Evolutionary conservation across 2,888 invertebrate species (phyloP).

Genomic region (Drosophila hawaiiensis): DNA sequence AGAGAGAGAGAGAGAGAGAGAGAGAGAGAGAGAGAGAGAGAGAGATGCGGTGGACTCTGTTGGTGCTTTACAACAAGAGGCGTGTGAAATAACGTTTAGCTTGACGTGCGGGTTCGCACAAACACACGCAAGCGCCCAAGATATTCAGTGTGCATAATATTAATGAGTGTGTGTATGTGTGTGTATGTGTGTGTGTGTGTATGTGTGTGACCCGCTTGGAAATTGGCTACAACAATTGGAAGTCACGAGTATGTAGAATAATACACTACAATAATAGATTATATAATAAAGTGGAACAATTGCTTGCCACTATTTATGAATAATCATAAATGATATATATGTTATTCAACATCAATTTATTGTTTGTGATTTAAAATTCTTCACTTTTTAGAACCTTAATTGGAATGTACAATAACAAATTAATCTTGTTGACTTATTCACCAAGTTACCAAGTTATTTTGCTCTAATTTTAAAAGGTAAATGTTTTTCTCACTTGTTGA

Average conservation of each 20-base stretch:
- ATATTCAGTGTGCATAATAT: conserved; percentile 2
- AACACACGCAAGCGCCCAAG: conserved; percentile 25
- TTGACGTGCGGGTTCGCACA: conserved; percentile 48
- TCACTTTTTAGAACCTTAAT: neutral
- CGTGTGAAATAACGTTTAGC: conserved; percentile 78
- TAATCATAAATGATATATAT: neutral
- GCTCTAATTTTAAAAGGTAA: neutral
- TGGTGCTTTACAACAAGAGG: conserved; percentile 69
- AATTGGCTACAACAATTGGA: conserved; percentile 21
- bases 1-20: no score
- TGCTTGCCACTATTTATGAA: no score
- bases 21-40: neutral
- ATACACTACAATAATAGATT: neutral
- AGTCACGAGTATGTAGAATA: neutral
- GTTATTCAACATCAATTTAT: neutral
- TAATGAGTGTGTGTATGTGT: neutral
- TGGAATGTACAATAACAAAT: neutral
- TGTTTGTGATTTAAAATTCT: neutral
- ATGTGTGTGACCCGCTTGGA: conserved; percentile 29
- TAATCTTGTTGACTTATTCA: no score
- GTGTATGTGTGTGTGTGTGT: neutral
- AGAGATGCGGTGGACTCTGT: neutral
- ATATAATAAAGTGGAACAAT: no score
- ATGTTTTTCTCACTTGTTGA: neutral
- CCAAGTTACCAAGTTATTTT: neutral